Percentiles rank a stretch among this genome's conserved stretches.
These are phyloP conservation scores for Rhabdomys dilectus DNA, from an alignment of 2,113 vertebrate species.

Conservation along the genomic window DNA sequence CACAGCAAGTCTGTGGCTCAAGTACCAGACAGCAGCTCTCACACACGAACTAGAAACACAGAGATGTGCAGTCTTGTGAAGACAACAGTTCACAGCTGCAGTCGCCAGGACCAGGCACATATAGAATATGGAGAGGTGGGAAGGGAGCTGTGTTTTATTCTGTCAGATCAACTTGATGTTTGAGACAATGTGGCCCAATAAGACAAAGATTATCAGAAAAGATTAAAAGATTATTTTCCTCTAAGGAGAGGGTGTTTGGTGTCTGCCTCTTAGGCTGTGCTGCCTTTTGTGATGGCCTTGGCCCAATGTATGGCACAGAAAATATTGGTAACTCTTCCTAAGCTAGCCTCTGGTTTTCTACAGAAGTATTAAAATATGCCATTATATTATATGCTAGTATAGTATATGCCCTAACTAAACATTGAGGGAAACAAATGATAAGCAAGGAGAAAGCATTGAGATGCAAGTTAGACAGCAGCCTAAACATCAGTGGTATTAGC, in stretches of 20 bases:
- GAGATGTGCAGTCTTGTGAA: neutral
- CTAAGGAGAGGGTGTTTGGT: neutral
- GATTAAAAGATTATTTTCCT: neutral
- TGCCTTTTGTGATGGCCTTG: neutral
- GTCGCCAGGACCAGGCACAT: neutral
- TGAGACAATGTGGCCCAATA: neutral
- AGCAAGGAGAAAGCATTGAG: neutral
- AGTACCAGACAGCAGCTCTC: neutral
- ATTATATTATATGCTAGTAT: slow-evolving; percentile 20
- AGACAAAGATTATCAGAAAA: slow-evolving; percentile 26
- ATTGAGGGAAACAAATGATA: neutral
- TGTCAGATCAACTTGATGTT: neutral
- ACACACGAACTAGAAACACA: neutral
- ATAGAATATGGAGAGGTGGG: neutral
- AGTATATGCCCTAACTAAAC: neutral
- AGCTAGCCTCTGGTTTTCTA: slow-evolving; percentile 1
- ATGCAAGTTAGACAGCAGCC: neutral
- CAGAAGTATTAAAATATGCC: neutral
- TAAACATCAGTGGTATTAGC: neutral
- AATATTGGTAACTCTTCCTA: neutral
- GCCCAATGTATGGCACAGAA: neutral
- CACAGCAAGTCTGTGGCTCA: slow-evolving; percentile 43
- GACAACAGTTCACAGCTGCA: neutral
- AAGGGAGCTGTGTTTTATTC: neutral
- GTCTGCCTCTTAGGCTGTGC: neutral